Conservation (phyloP, 1,140 invertebrate genomes). For the Hesperophylax magnus region DNA sequence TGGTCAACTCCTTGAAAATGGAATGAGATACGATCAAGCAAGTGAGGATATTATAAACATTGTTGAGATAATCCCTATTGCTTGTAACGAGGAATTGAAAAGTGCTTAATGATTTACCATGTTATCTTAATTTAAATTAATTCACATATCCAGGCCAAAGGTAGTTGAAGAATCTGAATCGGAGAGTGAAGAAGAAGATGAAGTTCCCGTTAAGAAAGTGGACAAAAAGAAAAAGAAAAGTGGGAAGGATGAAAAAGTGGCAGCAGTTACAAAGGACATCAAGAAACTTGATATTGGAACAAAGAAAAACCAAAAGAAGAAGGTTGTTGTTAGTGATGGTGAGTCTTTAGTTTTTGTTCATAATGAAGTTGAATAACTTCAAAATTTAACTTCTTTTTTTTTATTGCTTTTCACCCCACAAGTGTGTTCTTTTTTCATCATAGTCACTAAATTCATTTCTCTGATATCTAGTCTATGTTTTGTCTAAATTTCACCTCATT, state of each 20-base stretch:
- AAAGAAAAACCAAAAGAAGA: conserved; percentile 69
- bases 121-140: neutral
- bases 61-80: too few relatives aligned
- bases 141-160: conserved; percentile 59
- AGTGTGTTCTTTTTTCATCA: too few relatives aligned
- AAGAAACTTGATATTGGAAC: conserved; percentile 69
- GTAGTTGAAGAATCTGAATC: conserved; percentile 68
- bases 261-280: conserved; percentile 69
- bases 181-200: conserved; percentile 65
- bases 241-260: conserved; percentile 65
- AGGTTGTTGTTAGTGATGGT: conserved; percentile 65
- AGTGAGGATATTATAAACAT: too few relatives aligned
- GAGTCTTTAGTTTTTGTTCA: neutral
- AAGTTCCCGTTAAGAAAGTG: conserved; percentile 67
- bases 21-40: too few relatives aligned
- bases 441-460: too few relatives aligned
- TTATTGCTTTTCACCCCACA: too few relatives aligned
- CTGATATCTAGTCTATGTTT: too few relatives aligned
- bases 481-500: neutral
- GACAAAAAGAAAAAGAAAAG: conserved; percentile 68
- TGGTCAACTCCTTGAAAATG: too few relatives aligned
- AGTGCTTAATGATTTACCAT: neutral
- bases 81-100: too few relatives aligned
- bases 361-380: too few relatives aligned
- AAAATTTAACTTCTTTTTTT: too few relatives aligned